Evolutionary conservation across 2,113 vertebrate species (phyloP), one percentile per base, ranked within the genome.

Genomic region (Heptranchias perlo): DNA sequence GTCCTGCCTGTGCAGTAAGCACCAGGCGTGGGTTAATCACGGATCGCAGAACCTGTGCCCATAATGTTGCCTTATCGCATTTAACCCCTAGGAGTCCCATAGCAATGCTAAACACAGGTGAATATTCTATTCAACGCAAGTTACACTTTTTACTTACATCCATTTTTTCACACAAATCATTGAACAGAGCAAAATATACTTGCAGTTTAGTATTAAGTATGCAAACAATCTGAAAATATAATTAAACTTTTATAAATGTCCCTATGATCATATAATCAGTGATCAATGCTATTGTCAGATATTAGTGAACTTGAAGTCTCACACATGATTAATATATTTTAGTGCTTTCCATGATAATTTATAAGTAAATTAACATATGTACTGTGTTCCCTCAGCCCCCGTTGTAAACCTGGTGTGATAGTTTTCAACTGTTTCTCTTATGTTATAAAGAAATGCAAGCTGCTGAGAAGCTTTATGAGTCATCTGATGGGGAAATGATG

Each of bases 401-500:
- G 52, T 52, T 87, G 31, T 31, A 52, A 25, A 52, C 44, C 84
- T 52, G 84, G 2, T 91, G 52, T 91, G 28, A 91, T 35, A 16
- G 87, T 54, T 8, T 35, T 58, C 87, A 91, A 35, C 87, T 61
- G 31, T 35, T 62, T 96, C 65, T 65, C 65, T 52, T 82, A n/a
- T 52, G 65, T 82, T 69, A 69, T 95, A 16, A 73, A 82, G 95
- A 96, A 82, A 96, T 23, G n/a, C 39, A 47, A 54, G 39, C 52
- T 49, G 31, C 47, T 69, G 35, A 73, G 39, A 31, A 91, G 11
- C 31, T 13, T 58, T 49, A 16, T 58, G 28, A 54, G 87, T 54
- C 87, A 58, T n/a, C 52, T 91, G 52, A 58, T 58, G 52, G 87
- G 31, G 52, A 91, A 58, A 35, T 91, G 18, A 0, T 1, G 21